These are phyloP conservation scores for Pterostichus madidus DNA, from an alignment of 2,888 invertebrate species.

Conservation along the genomic window DNA sequence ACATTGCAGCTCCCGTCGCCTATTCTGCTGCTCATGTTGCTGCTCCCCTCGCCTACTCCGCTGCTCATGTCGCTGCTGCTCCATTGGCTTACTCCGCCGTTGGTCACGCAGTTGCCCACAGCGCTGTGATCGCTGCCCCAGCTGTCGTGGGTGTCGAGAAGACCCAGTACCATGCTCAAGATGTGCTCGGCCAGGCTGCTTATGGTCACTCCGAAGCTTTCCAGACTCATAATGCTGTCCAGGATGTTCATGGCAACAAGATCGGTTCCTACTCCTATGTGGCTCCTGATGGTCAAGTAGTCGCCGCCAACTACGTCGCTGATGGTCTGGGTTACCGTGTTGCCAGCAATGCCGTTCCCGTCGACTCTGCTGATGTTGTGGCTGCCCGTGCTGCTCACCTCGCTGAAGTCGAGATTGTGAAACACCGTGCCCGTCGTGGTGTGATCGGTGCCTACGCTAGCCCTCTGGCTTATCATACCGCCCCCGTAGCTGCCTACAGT, in stretches of 20 bases:
- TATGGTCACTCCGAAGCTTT: constrained; percentile 75
- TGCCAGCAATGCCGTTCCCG: constrained; percentile 74
- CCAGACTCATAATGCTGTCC: constrained; percentile 75
- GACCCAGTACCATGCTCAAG: constrained; percentile 76
- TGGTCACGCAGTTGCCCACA: constrained; percentile 69
- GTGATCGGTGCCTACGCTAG: constrained; percentile 66
- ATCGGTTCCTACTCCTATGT: constrained; percentile 77
- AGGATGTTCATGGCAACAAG: constrained; percentile 76
- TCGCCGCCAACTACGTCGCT: constrained; percentile 77
- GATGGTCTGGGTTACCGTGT: constrained; percentile 76
- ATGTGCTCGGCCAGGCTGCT: constrained; percentile 75
- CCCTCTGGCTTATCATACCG: constrained; percentile 68
- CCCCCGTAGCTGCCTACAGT: constrained; percentile 61
- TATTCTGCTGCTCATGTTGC: constrained; percentile 76
- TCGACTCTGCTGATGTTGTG: constrained; percentile 74
- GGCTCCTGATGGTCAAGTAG: constrained; percentile 76
- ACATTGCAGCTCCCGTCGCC: constrained; percentile 68
- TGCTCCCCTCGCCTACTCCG: constrained; percentile 70
- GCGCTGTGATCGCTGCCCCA: constrained; percentile 68
- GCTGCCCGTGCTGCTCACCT: constrained; percentile 77
- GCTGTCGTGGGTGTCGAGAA: constrained; percentile 71
- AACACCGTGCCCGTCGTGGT: constrained; percentile 70
- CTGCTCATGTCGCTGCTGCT: constrained; percentile 69
- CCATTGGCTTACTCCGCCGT: constrained; percentile 64
- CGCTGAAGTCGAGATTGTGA: constrained; percentile 74